A percentile compares a stretch with the other conserved stretches of the same genome.
phyloP scores from a whole-genome alignment of 2,113 vertebrate species.

The Uropsilus gracilis region DNA sequence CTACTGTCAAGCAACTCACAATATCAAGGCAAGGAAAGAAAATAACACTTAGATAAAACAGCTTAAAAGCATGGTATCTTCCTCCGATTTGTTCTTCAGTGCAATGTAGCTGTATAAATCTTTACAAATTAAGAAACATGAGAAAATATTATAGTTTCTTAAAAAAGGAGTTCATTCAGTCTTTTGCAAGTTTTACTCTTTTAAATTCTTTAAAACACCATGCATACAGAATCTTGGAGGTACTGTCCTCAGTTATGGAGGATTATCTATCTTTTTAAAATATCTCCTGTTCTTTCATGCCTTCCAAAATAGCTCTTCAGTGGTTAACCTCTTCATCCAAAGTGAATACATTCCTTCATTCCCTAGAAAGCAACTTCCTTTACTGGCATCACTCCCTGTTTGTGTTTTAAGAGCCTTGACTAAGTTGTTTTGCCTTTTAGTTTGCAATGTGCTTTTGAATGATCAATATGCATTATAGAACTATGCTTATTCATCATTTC shows the following conservation, averaged over 20 bases:
- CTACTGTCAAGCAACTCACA: background rate
- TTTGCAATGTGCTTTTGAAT: conserved; percentile 66
- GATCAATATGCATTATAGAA: conserved; percentile 83
- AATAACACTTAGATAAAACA: conserved; percentile 46
- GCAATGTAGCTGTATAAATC: background rate
- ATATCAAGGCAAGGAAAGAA: background rate
- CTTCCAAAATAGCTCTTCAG: conserved; percentile 25
- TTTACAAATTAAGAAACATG: background rate
- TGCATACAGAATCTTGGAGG: background rate
- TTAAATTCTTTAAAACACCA: background rate
- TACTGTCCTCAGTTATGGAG: background rate
- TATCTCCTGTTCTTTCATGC: background rate
- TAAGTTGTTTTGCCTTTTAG: conserved; percentile 69
- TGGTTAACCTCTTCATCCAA: conserved; percentile 62
- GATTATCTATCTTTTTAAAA: background rate
- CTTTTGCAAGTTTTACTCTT: background rate
- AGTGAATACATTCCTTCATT: conserved; percentile 39
- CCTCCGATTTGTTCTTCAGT: background rate
- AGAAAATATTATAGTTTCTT: background rate
- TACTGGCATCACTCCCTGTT: conserved; percentile 66
- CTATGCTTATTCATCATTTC: conserved; percentile 81
- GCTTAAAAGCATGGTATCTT: background rate
- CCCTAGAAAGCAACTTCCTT: conserved; percentile 72
- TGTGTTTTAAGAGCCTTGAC: conserved; percentile 69
- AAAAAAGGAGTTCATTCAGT: background rate